phyloP scores from a whole-genome alignment of 1,140 invertebrate species.

The Probaryconus sp. region DNA sequence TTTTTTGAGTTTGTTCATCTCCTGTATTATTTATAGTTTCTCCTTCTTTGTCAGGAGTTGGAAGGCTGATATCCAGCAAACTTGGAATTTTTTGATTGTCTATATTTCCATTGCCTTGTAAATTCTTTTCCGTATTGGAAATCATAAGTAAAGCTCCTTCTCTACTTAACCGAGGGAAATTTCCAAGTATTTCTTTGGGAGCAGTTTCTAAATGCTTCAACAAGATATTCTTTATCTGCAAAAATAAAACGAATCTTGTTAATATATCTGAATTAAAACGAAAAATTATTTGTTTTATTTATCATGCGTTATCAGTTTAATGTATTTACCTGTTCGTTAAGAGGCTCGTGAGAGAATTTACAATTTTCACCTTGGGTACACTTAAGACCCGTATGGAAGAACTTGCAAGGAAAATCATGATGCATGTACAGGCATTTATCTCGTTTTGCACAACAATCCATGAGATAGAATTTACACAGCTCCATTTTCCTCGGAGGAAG shows the following conservation, averaged over 20 bases:
- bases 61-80: slow-evolving; percentile 72
- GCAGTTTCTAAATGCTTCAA: slow-evolving; percentile 91
- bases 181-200: slow-evolving; percentile 92
- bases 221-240: slow-evolving; percentile 75
- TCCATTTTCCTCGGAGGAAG: slow-evolving; percentile 92
- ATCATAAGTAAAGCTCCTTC: slow-evolving; percentile 86
- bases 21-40: slow-evolving; percentile 65
- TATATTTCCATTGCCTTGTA: slow-evolving; percentile 76
- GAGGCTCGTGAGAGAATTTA: slow-evolving; percentile 94
- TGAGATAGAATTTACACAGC: slow-evolving; percentile 97
- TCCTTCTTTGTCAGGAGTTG: slow-evolving; percentile 69
- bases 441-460: slow-evolving; percentile 96
- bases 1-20: slow-evolving; percentile 61
- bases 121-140: slow-evolving; percentile 83
- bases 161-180: slow-evolving; percentile 88
- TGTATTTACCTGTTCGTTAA: slow-evolving; percentile 82
- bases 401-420: slow-evolving; percentile 98
- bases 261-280: not conserved
- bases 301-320: too few species aligned
- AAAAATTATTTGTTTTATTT: slow-evolving; percentile 7
- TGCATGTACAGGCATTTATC: slow-evolving; percentile 98
- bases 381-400: slow-evolving; percentile 93
- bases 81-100: slow-evolving; percentile 74
- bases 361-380: slow-evolving; percentile 90
- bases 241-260: slow-evolving; percentile 18